Conservation (phyloP, 2,113 vertebrate genomes). For the Lota lota region DNA sequence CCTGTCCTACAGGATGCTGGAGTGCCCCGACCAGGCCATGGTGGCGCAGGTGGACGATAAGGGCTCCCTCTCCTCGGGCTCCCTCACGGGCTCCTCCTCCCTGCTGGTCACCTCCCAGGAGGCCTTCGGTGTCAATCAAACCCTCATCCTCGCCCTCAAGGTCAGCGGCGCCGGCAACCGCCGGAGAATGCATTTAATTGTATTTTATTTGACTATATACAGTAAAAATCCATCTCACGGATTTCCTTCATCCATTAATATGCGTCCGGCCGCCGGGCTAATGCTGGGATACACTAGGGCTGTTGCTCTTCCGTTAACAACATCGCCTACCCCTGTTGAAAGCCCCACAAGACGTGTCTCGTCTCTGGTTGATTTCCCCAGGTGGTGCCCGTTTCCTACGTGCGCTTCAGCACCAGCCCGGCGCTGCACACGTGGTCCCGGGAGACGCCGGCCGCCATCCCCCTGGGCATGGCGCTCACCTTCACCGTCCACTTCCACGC, state of each 20-base stretch:
- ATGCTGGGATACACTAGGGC: not conserved
- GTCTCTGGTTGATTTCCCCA: slow-evolving; percentile 45
- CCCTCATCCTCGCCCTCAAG: slow-evolving; percentile 73
- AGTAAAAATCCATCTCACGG: slow-evolving; percentile 3
- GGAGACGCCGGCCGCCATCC: slow-evolving; percentile 77
- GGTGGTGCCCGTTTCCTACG: slow-evolving; percentile 91
- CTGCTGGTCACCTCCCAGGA: slow-evolving; percentile 87
- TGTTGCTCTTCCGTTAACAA: not conserved
- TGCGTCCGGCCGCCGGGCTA: not conserved
- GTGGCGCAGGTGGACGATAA: slow-evolving; percentile 81
- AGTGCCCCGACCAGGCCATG: slow-evolving; percentile 75
- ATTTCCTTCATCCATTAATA: not conserved
- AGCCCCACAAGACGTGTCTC: not conserved
- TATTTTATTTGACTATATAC: not conserved
- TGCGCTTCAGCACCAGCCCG: slow-evolving; percentile 83
- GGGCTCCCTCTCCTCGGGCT: slow-evolving; percentile 81
- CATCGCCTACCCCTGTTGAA: slow-evolving; percentile 6
- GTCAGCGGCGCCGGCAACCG: slow-evolving; percentile 43
- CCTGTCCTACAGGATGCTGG: slow-evolving; percentile 82
- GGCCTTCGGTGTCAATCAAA: slow-evolving; percentile 77
- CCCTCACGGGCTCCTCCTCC: slow-evolving; percentile 78
- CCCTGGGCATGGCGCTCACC: slow-evolving; percentile 82
- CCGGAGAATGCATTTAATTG: slow-evolving; percentile 3
- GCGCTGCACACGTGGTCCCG: slow-evolving; percentile 69
- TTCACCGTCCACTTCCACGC: slow-evolving; percentile 89